phyloP scores from a whole-genome alignment of 1,140 invertebrate species.

The Argopecten irradians region DNA sequence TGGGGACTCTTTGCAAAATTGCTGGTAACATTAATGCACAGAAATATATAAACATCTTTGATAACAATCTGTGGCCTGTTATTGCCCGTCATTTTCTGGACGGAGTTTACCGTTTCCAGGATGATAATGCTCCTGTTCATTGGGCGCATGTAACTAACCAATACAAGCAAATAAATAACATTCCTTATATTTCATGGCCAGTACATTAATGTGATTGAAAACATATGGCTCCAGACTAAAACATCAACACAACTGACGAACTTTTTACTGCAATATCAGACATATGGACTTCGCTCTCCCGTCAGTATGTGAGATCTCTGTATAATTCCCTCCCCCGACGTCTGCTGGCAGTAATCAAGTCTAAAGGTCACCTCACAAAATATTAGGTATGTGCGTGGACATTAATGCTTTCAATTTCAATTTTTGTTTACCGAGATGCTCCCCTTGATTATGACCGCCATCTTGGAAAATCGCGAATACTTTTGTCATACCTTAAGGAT shows the following conservation, averaged over 20 bases:
- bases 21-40: neutral
- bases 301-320: conserved; percentile 30
- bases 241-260: conserved; percentile 24
- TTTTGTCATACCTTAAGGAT: too few species aligned
- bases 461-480: too few species aligned
- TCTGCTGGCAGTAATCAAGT: conserved; percentile 26
- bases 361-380: conserved; percentile 30
- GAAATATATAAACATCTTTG: conserved; percentile 33
- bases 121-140: conserved; percentile 29
- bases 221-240: neutral
- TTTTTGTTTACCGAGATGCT: too few species aligned
- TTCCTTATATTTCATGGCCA: too few species aligned
- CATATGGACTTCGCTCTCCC: conserved; percentile 27
- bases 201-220: too few species aligned
- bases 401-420: too few species aligned
- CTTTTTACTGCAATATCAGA: conserved; percentile 34
- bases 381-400: conserved; percentile 7
- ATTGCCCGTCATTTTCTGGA: conserved; percentile 40
- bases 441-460: too few species aligned
- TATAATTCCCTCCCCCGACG: conserved; percentile 26
- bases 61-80: conserved; percentile 32
- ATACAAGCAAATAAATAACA: too few species aligned
- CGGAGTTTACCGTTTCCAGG: conserved; percentile 32
- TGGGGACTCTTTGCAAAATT: too few species aligned
- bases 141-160: neutral